Base-by-base conservation (phyloP, 35 echinoderm and acorn worm species). In the Eucidaris tribuloides region DNA sequence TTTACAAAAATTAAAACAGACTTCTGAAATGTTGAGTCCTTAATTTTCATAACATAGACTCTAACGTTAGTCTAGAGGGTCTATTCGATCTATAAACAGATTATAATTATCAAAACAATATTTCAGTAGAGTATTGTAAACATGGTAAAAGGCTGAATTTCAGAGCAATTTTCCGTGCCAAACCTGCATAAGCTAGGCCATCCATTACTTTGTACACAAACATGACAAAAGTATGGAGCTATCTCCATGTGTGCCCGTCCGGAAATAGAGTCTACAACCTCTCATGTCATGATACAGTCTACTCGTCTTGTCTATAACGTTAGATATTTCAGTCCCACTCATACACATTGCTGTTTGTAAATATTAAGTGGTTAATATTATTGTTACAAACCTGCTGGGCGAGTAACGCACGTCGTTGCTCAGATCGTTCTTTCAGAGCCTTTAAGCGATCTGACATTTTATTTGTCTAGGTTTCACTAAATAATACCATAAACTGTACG, bases 381-480 rank as follows among this genome's bases (percentile, higher is more conserved):
- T 64, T 19, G 0, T 22, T 11, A 63, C 59, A 38, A 46, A 85
- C 83, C 83, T 70, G 65, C 29, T 85, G 63, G 4, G 83, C 83
- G 17, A 85, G 83, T 5, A 85, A 36, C 7, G 27, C 34, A 9
- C 83, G 19, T 56, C 83, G 62, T 24, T 85, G 83, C 44, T 76
- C 40, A 17, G 83, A 85, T 13, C 65, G 42, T 52, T 85, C 83
- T 34, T 57, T 85, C 15, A 86, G 11, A 24, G 66, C 66, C 40
- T 87, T 87, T 31, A 87, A 68, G 29, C 71, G 78, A 15, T 87
- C 84, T 24, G 84, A 58, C 71, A 79, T 79, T 38, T 33, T 81
- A 23, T 22, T 7, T 7, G 4, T 7, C n/a, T 62, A 22, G 4
- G n/a, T n/a, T n/a, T n/a, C n/a, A n/a, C n/a, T n/a, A n/a, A n/a